phyloP scores from a whole-genome alignment of 2,113 vertebrate species.

The Eira barbara region DNA sequence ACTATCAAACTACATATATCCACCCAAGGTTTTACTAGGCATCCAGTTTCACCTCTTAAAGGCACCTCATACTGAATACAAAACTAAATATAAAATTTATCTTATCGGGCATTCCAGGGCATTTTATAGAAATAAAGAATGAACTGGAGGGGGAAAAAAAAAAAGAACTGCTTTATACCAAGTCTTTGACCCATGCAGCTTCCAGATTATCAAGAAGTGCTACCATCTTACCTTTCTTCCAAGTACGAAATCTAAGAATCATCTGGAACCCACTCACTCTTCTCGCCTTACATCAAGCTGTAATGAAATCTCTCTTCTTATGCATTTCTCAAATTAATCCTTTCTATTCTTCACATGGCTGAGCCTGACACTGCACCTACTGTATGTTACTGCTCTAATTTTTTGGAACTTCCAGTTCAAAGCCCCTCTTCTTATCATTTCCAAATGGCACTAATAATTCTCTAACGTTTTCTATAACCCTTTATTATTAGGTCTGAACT shows the following conservation, averaged over 20 bases:
- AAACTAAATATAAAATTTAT: background rate
- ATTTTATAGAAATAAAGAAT: conserved; percentile 25
- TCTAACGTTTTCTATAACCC: background rate
- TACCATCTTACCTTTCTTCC: conserved; percentile 1
- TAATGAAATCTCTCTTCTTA: conserved; percentile 47
- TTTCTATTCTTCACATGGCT: conserved; percentile 1
- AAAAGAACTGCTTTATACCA: background rate
- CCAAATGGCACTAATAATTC: conserved; percentile 21
- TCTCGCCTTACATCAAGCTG: conserved; percentile 52
- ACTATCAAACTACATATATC: background rate
- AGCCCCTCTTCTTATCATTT: background rate
- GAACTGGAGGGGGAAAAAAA: background rate
- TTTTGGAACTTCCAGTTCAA: conserved; percentile 33
- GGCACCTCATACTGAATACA: background rate
- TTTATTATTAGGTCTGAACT: background rate
- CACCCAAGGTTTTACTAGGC: background rate
- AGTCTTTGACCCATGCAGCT: background rate
- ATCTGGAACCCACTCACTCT: background rate
- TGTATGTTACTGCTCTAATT: background rate
- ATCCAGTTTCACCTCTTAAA: background rate
- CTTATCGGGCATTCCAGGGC: background rate
- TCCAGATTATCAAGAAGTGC: background rate
- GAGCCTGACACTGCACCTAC: background rate
- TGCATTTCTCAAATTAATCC: conserved; percentile 44
- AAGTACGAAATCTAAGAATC: conserved; percentile 52